Evolutionary conservation across 2,888 invertebrate species (phyloP), one percentile per base, ranked within the genome.

Genomic region (Nymphalis urticae): DNA sequence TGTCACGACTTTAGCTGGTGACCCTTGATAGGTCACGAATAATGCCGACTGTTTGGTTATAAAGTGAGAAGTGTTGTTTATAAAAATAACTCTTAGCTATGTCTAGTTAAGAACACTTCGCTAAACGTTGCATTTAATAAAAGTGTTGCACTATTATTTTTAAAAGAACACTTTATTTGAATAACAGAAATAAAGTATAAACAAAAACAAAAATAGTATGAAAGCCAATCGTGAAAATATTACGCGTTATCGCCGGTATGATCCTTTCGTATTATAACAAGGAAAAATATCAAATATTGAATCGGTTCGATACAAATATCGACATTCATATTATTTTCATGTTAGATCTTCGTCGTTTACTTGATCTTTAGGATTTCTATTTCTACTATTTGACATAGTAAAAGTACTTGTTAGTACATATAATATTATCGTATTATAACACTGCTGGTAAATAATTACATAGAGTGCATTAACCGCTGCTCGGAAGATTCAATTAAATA

Each of bases 21-120:
- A 66, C 69, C 69, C 64, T 62, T 66, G 64, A n/a, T 47, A 62
- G 58, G 54, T 60, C 65, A 69, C 51, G 27, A 32, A 32, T 32
- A 32, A 32, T 32, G 48, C 50, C 13, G 21, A 36, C 16, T 36
- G 48, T 16, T 24, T 27, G 50, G n/a, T 61, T 50, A 51, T 50
- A n/a, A 42, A 60, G 17, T 48, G 36, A 61, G 24, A 54, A 54
- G 13, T 13, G 50, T 27, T 19, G 64, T 17, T 47, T 64, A 59
- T 67, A 42, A 42, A 42, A 42, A 42, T 42, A 42, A 42, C 10
- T 42, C 13, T 42, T 42, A 42, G 42, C 42, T 4, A 62, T 24
- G 13, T 19, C 1, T 17, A 16, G 48, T 32, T 51, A 19, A 48
- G 48, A 60, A 8, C 24, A 17, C 27, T 27, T 56, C 3, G 7